Base-by-base conservation (phyloP, 2,797 vertebrate genomes). In the Neosalanx taihuensis region DNA sequence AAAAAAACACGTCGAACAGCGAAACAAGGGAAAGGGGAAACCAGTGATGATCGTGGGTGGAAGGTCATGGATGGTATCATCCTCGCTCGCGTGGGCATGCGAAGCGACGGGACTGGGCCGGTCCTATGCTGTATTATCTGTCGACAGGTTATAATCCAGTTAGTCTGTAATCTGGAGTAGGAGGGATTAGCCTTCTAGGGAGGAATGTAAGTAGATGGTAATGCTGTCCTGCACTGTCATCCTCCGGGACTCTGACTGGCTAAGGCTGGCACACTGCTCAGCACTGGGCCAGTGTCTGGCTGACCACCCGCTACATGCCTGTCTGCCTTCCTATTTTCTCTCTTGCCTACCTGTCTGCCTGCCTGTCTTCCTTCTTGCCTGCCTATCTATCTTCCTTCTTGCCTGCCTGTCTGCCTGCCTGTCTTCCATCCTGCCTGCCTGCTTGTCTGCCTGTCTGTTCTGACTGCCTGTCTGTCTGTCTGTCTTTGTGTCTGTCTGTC, bases 111-210 rank as follows among this genome's bases (percentile, higher is more conserved):
- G 12, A 51, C 37, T 7, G 23, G 76, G 33, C 69, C 30, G 4
- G 68, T 66, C 18, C 70, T 31, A 33, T 59, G 31, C 64, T 69
- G 49, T 75, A 46, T 79, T 58, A 69, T 71, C 41, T 2, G 13
- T 57, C 41, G 18, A 73, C 31, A 64, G 59, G 53, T 77, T 77
- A 72, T 84, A 79, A 81, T 86, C 81, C 77, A 72, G 71, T 84
- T 78, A 86, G 68, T 57, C 59, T 60, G 67, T 78, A 77, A 83
- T 84, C 82, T 79, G 75, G 72, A 78, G 78, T 75, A 64, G 66
- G 63, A 60, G 46, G 62, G 74, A 83, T 84, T 83, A 85, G 71
- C 64, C 69, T 35, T 20, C 69, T 72, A 64, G 59, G 20, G 64
- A 72, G 60, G 6, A 73, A 67, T 78, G 67, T 77, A 76, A 75